Evolutionary conservation across 2,888 invertebrate genomes (phyloP).

Genomic region (Oasisia sp.): DNA sequence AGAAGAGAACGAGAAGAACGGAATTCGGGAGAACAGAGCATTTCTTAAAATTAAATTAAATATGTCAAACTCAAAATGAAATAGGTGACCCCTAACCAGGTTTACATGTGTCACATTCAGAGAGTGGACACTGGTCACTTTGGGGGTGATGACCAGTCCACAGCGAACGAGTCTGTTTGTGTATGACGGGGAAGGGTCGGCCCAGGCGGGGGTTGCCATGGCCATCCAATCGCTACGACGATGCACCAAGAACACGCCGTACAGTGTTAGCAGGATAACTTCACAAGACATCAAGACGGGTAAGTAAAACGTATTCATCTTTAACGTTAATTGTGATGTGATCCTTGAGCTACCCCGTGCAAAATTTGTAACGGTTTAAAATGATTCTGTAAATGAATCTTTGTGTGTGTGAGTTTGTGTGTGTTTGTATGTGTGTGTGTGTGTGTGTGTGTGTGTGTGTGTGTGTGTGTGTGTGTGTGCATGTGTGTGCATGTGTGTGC

Average conservation of each 20-base stretch:
- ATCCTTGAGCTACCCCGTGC: too few relatives aligned
- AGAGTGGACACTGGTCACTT: background rate
- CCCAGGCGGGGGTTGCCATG: background rate
- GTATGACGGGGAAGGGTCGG: background rate
- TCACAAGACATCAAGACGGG: background rate
- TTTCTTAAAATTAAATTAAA: too few relatives aligned
- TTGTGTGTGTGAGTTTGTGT: too few relatives aligned
- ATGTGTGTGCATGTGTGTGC: too few relatives aligned
- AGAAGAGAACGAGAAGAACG: too few relatives aligned
- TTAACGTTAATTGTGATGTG: too few relatives aligned
- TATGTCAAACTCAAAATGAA: background rate
- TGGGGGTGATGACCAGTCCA: background rate
- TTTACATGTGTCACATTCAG: background rate
- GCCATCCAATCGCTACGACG: background rate
- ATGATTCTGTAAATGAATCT: too few relatives aligned
- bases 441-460: too few relatives aligned
- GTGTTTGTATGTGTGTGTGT: too few relatives aligned
- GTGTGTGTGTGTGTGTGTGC: too few relatives aligned
- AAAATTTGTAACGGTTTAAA: too few relatives aligned
- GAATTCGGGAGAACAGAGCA: too few relatives aligned
- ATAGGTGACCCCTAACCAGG: background rate
- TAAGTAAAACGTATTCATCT: background rate
- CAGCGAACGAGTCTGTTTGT: background rate
- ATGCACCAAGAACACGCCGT: background rate
- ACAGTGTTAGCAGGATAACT: background rate